Conservation (phyloP, 2,888 invertebrate genomes). For the Drosophila pseudotalamancana region DNA sequence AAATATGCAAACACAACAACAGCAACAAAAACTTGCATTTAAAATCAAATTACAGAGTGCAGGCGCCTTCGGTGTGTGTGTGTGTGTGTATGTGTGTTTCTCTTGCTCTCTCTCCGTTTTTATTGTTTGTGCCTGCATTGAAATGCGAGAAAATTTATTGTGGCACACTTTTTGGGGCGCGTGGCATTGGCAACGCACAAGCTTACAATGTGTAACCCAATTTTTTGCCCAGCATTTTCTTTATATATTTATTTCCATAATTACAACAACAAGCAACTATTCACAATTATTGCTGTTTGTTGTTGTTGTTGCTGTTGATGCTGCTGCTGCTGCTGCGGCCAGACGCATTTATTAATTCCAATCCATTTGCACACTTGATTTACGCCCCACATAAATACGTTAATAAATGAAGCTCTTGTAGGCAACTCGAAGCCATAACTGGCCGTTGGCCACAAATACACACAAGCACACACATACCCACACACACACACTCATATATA, state of each 20-base stretch:
- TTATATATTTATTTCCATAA: constrained; percentile 31
- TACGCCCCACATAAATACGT: constrained; percentile 75
- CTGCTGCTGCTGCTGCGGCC: constrained; percentile 16
- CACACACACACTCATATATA: constrained; percentile 3
- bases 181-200: constrained; percentile 14
- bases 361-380: constrained; percentile 81
- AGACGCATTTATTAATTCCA: constrained; percentile 81
- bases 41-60: constrained; percentile 52
- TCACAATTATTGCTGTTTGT: constrained; percentile 11
- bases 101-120: too few species aligned
- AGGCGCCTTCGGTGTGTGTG: not conserved
- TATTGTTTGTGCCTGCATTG: not conserved
- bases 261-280: constrained; percentile 44
- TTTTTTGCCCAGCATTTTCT: constrained; percentile 1
- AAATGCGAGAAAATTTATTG: constrained; percentile 33
- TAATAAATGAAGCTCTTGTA: constrained; percentile 73
- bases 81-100: not conserved
- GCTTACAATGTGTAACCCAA: constrained; percentile 28
- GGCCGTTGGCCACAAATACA: constrained; percentile 34
- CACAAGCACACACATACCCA: constrained; percentile 4
- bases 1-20: constrained; percentile 61
- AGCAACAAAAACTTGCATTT: constrained; percentile 46
- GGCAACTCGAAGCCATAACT: constrained; percentile 44
- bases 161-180: constrained; percentile 38
- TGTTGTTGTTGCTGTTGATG: not conserved